Evolutionary conservation across 2,113 vertebrate genomes (phyloP), one percentile per base, ranked within the genome.

Genomic region (Ictalurus furcatus): DNA sequence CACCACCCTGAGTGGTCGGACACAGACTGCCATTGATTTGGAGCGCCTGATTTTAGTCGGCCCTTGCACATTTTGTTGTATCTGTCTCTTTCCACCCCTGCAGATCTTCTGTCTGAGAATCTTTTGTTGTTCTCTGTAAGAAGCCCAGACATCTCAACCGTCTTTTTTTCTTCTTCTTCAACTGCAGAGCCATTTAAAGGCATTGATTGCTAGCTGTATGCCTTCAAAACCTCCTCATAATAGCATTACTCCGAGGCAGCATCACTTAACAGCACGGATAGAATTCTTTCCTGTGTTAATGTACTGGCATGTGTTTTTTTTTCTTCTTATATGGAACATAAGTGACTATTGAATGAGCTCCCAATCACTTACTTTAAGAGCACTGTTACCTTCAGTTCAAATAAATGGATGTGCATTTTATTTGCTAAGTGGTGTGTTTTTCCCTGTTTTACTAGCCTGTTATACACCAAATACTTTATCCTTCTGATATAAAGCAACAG

Each of bases 21-120:
- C 93, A 91, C 90, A 92, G 92, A 90, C 92, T 87, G 63, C 90
- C 92, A 93, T 90, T 92, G 92, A 94, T 94, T 92, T 91, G 87
- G 92, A 93, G 91, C 92, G 91, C 92, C 92, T 92, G 92, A 91
- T 94, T 93, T 93, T 89, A 88, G 61, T 91, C 90, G 82, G 76
- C 87, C 85, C 87, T 86, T 87, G 71, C 63, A 88, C 86, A 52
- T 79, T 48, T n/a, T 23, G 86, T 88, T 91, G 85, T 90, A 92
- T 91, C 48, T 85, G 91, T 92, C 91, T 67, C 91, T 63, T 58
- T 89, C 91, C 91, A 84, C 89, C 91, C 91, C 92, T 91, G 89
- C 90, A 91, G 74, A 93, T 92, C 92, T 90, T 92, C 92, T 90
- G 92, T 94, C 87, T 90, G 82, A 92, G 59, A 90, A 89, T 91